Evolutionary conservation across 1,140 invertebrate species (phyloP), one percentile per base, ranked within the genome.

Genomic region (Oryctes rhinoceros): DNA sequence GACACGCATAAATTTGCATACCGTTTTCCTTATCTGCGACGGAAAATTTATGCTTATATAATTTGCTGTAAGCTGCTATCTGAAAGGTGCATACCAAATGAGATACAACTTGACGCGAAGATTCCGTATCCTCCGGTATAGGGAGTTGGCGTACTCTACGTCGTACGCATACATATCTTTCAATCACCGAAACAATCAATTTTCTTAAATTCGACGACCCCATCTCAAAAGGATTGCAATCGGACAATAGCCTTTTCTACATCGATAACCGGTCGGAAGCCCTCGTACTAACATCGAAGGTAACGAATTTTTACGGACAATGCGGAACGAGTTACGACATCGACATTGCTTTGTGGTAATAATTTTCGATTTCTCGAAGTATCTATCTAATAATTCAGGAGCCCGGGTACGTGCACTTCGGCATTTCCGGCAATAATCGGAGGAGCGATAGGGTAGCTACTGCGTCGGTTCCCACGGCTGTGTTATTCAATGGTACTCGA

Each of bases 301-400:
- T 53, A 53, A 53, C 49, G 9, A 53, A 59, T 18, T 59, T 18
- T n/a, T 59, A 18, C n/a, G 53, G 53, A 59, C 1, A 18, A 59
- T 59, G 15, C 53, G 13, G 53, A 59, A n/a, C 53, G n/a, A 59
- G 53, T 59, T 71, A 37, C 24, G 65, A 71, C 13, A 30, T 37
- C 24, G 35, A 71, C 7, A 24, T 71, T 71, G 65, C 65, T 24
- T 71, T 71, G 65, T 71, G 65, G 65, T 71, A 71, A 71, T 71
- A 71, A 71, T 71, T 71, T 71, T 71, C 65, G 65, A 30, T 71
- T 24, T 71, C 65, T 71, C 65, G 65, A 71, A 35, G 65, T 71
- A 71, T 71, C 65, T 71, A 71, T 71, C 65, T 71, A 71, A 71
- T 71, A 71, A 71, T 35, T 71, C 65, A 71, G 65, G 15, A 71